Percentiles rank a stretch among this genome's conserved stretches.
phyloP scores from a whole-genome alignment of 2,888 invertebrate species.

The Platycnemis pennipes region DNA sequence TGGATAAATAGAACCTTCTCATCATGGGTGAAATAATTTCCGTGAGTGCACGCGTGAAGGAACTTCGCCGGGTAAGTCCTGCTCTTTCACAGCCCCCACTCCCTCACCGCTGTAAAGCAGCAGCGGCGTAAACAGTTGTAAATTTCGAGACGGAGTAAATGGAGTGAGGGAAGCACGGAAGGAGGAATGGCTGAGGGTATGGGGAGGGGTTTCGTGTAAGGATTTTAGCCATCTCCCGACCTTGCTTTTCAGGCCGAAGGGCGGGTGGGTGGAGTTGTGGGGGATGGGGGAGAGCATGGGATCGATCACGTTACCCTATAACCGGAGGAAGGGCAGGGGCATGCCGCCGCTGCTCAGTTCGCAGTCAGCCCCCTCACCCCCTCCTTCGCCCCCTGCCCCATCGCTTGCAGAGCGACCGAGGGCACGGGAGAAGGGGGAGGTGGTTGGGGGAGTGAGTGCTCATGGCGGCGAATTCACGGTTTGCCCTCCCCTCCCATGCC shows the following conservation, averaged over 20 bases:
- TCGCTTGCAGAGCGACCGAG: background rate
- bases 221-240: slow-evolving; percentile 19
- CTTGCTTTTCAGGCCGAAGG: background rate
- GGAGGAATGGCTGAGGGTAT: background rate
- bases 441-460: background rate
- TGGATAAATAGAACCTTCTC: background rate
- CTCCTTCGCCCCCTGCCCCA: background rate
- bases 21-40: background rate
- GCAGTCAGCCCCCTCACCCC: background rate
- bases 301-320: slow-evolving; percentile 39
- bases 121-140: background rate
- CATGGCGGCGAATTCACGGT: slow-evolving; percentile 20
- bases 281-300: no score
- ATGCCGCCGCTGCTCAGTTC: background rate
- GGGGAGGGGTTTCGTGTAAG: no score
- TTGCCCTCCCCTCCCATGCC: background rate
- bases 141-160: slow-evolving; percentile 8
- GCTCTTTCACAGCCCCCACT: background rate
- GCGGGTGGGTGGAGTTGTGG: background rate
- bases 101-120: background rate
- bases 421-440: background rate
- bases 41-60: background rate
- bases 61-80: background rate
- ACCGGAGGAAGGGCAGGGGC: slow-evolving; percentile 30
- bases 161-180: background rate